Base-by-base conservation (phyloP, 2,888 invertebrate genomes). In the Steinernema hermaphroditum region DNA sequence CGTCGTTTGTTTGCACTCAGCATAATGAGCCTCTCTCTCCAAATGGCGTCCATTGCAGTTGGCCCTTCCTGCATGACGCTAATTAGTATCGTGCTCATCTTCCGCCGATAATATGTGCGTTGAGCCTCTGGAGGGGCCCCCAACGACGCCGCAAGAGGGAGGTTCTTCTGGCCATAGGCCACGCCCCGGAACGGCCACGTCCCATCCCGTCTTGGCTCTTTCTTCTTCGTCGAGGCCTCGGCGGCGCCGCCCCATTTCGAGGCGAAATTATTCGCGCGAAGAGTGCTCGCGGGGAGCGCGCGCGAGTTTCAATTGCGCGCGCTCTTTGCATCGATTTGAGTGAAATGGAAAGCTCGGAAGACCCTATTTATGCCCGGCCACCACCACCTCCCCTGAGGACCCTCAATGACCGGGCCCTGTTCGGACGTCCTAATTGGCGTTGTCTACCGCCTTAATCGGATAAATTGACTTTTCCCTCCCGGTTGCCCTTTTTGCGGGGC, bases 211-310 rank as follows among this genome's bases (percentile, higher is more conserved):
- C 57, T 14, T 29, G 9, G 16, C 24, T 70, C 49, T 22, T 50
- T 54, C 70, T 50, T 70, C 69, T n/a, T 1, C 19, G 24, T 46
- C 70, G 19, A 34, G 44, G 1, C 46, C 24, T n/a, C 70, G 49
- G 0, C 50, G 49, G 24, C 70, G 27, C 46, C 70, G 54, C 70
- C 54, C 50, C 50, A 34, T 57, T 29, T 27, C 27, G 32, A 62
- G 62, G 62, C 62, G 62, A 62, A 62, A 62, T 62, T 62, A 62
- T 62, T 62, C 62, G 62, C 62, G 62, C 62, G 62, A 62, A 62
- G 62, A 62, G 62, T 62, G 62, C 62, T 46, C 29, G 62, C 62
- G 62, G 29, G n/a, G 62, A 62, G 62, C 46, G 46, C 46, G 46
- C 46, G 46, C 46, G 62, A 62, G 62, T 62, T 62, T 62, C 62